phyloP scores from a whole-genome alignment of 1,140 invertebrate genomes.

The Pseudomyrmex flavicornis region DNA sequence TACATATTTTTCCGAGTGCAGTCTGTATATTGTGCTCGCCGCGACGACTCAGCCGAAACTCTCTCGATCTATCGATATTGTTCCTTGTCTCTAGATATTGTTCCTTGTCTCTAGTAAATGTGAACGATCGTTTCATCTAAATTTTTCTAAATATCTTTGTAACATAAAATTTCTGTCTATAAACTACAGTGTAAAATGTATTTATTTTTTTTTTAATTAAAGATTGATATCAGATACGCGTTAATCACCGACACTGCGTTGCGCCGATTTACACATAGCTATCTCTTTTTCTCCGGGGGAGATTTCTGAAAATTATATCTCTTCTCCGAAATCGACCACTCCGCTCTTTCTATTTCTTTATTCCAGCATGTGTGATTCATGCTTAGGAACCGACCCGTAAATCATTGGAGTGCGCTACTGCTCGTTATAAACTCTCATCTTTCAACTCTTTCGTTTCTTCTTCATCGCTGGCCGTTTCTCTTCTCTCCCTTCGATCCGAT shows the following conservation, averaged over 20 bases:
- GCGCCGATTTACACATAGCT: slow-evolving; percentile 33
- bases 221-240: not conserved
- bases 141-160: too few species aligned
- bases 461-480: slow-evolving; percentile 42
- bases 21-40: too few species aligned
- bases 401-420: slow-evolving; percentile 69
- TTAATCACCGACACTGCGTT: slow-evolving; percentile 31
- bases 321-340: slow-evolving; percentile 25
- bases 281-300: not conserved
- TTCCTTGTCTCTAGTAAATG: too few species aligned
- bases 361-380: slow-evolving; percentile 68
- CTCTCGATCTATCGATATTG: too few species aligned
- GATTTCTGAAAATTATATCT: slow-evolving; percentile 46
- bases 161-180: too few species aligned
- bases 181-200: not conserved
- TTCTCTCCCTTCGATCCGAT: slow-evolving; percentile 60
- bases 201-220: not conserved
- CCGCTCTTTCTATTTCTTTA: slow-evolving; percentile 66
- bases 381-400: slow-evolving; percentile 67
- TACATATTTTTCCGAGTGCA: too few species aligned
- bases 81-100: too few species aligned
- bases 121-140: too few species aligned
- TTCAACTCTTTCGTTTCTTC: slow-evolving; percentile 54
- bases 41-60: too few species aligned
- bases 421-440: slow-evolving; percentile 61